A percentile compares a stretch with the other conserved stretches of the same genome.
Evolutionary conservation across 2,888 invertebrate species (phyloP).

Genomic region (Drosophila recens): DNA sequence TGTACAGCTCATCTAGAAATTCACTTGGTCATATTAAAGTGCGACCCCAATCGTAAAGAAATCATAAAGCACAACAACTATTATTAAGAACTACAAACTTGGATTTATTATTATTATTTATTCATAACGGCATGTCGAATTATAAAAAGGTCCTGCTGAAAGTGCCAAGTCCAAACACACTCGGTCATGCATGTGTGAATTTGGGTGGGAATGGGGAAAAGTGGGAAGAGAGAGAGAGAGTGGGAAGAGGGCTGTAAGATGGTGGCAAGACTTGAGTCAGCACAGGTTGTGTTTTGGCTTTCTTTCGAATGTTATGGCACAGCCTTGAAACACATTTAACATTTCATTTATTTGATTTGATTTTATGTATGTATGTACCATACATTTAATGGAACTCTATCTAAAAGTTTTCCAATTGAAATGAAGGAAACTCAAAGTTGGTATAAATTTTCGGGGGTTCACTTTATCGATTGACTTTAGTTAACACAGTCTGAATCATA

Average conservation of each 20-base stretch:
- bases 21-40: neutral
- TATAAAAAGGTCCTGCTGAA: slow-evolving; percentile 27
- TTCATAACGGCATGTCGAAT: slow-evolving; percentile 33
- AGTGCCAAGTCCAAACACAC: slow-evolving; percentile 27
- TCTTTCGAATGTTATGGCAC: slow-evolving; percentile 37
- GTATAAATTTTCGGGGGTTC: slow-evolving; percentile 34
- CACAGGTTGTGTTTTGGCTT: slow-evolving; percentile 61
- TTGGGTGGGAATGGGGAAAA: neutral
- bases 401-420: slow-evolving; percentile 41
- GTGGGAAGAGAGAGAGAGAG: neutral
- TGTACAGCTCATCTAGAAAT: neutral
- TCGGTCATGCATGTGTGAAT: slow-evolving; percentile 16
- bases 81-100: slow-evolving; percentile 27
- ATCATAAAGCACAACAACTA: slow-evolving; percentile 20
- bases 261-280: slow-evolving; percentile 49
- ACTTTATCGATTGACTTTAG: slow-evolving; percentile 75
- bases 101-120: slow-evolving; percentile 41
- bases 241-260: neutral
- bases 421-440: slow-evolving; percentile 37
- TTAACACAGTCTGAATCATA: slow-evolving; percentile 41
- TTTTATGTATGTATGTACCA: slow-evolving; percentile 15
- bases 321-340: slow-evolving; percentile 73
- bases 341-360: slow-evolving; percentile 54
- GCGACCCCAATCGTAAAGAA: slow-evolving; percentile 19
- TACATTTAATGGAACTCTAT: slow-evolving; percentile 22